Percentiles rank a stretch among this genome's conserved stretches.
These are phyloP conservation scores for Thecocarcelia acutangulata DNA, from an alignment of 2,888 invertebrate species.

Conservation along the genomic window DNA sequence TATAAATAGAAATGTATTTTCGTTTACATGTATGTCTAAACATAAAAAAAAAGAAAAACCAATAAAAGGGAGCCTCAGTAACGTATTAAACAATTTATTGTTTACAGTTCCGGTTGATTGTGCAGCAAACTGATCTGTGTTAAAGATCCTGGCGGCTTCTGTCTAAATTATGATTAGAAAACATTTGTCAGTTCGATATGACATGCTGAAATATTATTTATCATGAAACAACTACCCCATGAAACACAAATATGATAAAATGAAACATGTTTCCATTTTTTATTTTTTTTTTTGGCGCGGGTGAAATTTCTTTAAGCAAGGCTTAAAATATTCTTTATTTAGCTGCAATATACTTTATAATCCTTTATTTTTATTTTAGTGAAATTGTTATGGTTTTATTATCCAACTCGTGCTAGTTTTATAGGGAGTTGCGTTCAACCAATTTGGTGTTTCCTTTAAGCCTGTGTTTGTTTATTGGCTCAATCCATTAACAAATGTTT, in stretches of 20 bases:
- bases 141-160: constrained; percentile 44
- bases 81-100: constrained; percentile 75
- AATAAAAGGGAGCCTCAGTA: constrained; percentile 40
- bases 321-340: not conserved
- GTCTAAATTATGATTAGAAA: constrained; percentile 58
- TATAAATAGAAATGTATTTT: constrained; percentile 29
- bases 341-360: constrained; percentile 31
- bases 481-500: constrained; percentile 51
- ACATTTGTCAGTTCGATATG: constrained; percentile 63
- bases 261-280: constrained; percentile 32
- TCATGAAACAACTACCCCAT: constrained; percentile 19
- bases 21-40: not conserved
- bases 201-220: constrained; percentile 36
- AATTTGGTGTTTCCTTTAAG: not conserved
- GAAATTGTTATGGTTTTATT: not conserved
- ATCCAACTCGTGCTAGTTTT: constrained; percentile 41
- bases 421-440: not conserved
- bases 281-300: constrained; percentile 61
- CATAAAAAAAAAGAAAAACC: constrained; percentile 22
- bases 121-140: constrained; percentile 67
- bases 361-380: constrained; percentile 35
- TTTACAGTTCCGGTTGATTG: constrained; percentile 79
- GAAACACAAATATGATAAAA: constrained; percentile 18
- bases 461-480: constrained; percentile 46
- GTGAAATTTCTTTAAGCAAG: constrained; percentile 17